Evolutionary conservation across 2,113 vertebrate genomes (phyloP).

Genomic region (Oncorhynchus tshawytscha): DNA sequence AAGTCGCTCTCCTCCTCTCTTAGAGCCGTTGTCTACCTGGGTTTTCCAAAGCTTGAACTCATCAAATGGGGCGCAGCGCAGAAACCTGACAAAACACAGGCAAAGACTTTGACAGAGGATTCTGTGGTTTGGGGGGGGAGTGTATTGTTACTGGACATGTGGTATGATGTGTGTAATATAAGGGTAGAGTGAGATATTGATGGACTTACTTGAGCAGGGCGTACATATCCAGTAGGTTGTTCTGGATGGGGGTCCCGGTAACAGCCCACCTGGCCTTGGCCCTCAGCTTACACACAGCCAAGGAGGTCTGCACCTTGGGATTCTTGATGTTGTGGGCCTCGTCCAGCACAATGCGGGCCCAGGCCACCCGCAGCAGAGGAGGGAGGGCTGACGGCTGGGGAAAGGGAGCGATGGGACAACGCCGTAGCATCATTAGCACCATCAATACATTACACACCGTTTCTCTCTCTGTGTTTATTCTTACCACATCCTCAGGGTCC

Average conservation of each 20-base stretch:
- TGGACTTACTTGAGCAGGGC: slow-evolving; percentile 88
- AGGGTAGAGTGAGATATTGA: no score
- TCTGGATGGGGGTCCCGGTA: slow-evolving; percentile 95
- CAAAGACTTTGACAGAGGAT: not conserved
- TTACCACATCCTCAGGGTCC: slow-evolving; percentile 69
- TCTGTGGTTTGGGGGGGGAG: no score
- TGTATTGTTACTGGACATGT: no score
- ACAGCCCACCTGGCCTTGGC: slow-evolving; percentile 89
- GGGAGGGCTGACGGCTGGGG: slow-evolving; percentile 40
- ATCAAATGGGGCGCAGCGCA: slow-evolving; percentile 91
- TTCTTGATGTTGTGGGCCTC: slow-evolving; percentile 97
- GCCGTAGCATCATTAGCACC: no score
- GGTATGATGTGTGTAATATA: no score
- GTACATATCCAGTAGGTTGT: slow-evolving; percentile 96
- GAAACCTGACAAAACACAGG: slow-evolving; percentile 75
- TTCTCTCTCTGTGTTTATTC: not conserved
- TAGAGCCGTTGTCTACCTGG: slow-evolving; percentile 91
- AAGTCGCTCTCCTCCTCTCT: slow-evolving; percentile 79
- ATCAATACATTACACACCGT: not conserved
- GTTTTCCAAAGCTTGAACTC: slow-evolving; percentile 91
- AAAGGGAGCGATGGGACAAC: not conserved
- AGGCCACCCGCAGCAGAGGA: slow-evolving; percentile 80
- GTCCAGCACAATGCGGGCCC: slow-evolving; percentile 89
- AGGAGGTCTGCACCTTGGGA: slow-evolving; percentile 86
- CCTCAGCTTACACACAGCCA: slow-evolving; percentile 85